Base-by-base conservation (phyloP, 2,113 vertebrate species). In the Microcebus griseorufus region DNA sequence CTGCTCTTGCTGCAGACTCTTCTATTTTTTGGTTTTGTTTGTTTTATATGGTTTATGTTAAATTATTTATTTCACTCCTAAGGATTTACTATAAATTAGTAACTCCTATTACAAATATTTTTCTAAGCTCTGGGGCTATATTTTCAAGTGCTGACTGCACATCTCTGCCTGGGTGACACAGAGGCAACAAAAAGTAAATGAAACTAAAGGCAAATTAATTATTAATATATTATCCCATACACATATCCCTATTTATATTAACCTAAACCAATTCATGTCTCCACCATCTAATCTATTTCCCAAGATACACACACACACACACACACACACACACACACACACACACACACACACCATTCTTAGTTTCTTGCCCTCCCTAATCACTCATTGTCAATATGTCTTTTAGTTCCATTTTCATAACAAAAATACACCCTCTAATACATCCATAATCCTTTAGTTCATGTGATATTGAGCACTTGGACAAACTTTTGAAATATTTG, bases 61-160 rank as follows among this genome's bases (percentile, higher is more conserved):
- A 83, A 42, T 65, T 8, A 48, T 20, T 90, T 76, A 42, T 69
- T 69, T 88, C 20, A 55, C 4, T 48, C 16, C 39, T 22, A 72
- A 48, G 29, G 22, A 90, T 78, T 92, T 92, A 53, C 12, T 88
- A 48, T 89, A n/a, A 9, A 88, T 80, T 1, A 89, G 9, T 76
- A 82, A 51, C 18, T 92, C 25, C 34, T 90, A 25, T 76, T 96
- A 42, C 92, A 18, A 94, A 75, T 75, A 92, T 55, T 88, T 58
- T 58, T 75, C 29, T 82, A 62, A 78, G 2, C 37, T 92, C 62
- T 85, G 32, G 37, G 25, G n/a, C 6, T 13, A 12, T 48, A 75
- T 67, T 85, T 84, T 34, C 20, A 92, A 17, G 39, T 92, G 25
- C 45, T 53, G 70, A 27, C 20, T 70, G 32, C 12, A 85, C 32